These are phyloP conservation scores for Pachyseris speciosa DNA, from an alignment of 64 coral and sea anemone genomes.

Conservation along the genomic window DNA sequence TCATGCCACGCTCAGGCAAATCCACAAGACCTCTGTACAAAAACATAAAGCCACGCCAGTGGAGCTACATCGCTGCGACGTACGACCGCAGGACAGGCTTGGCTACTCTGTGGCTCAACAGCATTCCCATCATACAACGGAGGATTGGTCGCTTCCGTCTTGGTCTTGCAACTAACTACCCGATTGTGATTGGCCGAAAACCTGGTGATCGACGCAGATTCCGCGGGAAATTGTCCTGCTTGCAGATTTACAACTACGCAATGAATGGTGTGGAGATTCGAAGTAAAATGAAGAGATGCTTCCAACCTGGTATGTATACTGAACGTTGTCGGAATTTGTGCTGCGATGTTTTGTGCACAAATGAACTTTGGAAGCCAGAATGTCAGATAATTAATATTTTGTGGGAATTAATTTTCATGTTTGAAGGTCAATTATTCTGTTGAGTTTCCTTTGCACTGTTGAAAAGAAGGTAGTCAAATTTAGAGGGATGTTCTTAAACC, in stretches of 20 bases:
- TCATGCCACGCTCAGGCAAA: not conserved
- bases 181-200: slow-evolving; percentile 15
- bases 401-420: too few species aligned
- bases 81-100: slow-evolving; percentile 26
- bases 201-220: slow-evolving; percentile 21
- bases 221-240: slow-evolving; percentile 26
- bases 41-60: not conserved
- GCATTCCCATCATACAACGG: not conserved
- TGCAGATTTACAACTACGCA: slow-evolving; percentile 10
- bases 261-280: not conserved
- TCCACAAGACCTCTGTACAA: not conserved
- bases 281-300: slow-evolving; percentile 34
- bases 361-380: too few species aligned
- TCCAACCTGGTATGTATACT: not conserved
- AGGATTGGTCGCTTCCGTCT: slow-evolving; percentile 8
- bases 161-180: slow-evolving; percentile 49
- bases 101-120: slow-evolving; percentile 22
- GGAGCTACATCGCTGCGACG: slow-evolving; percentile 27
- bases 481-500: too few species aligned
- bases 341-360: too few species aligned
- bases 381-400: too few species aligned
- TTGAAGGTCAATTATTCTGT: too few species aligned
- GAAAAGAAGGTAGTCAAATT: too few species aligned
- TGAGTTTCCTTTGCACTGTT: too few species aligned
- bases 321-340: not conserved